Evolutionary conservation across 2,113 vertebrate species (phyloP), one percentile per base, ranked within the genome.

Genomic region (Butorides virescens): DNA sequence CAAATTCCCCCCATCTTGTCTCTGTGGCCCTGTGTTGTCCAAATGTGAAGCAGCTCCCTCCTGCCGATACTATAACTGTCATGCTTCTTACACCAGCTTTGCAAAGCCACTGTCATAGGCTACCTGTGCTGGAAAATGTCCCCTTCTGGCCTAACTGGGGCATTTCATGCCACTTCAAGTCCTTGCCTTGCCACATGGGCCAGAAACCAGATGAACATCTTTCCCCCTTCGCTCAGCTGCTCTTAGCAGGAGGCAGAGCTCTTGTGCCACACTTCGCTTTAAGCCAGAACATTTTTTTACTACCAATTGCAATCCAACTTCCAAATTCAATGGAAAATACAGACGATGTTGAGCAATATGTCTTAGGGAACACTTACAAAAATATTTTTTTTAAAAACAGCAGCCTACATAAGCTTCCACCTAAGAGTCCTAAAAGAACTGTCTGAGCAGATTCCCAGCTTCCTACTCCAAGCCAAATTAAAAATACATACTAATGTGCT

Each of bases 401-500:
- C 27, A 82, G 25, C 49, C 34, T 67, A 85, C 50, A 62, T 55
- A 80, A 92, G 16, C 88, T 95, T 83, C 55, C 46, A 66, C 34
- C 50, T 70, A 56, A 70, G 14, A 83, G 34, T 88, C 50, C 36
- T 62, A 52, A 70, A 91, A 88, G 75, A 90, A 71, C 27, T 58
- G n/a, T 11, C 26, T 91, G 73, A 77, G 65, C 65, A 91, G 59
- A 89, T 89, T 89, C 36, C 39, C 39, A 89, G 70, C 70, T 91
- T 95, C 77, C 83, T 89, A 42, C 76, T 95, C n/a, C 68, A 86
- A 77, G 39, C 13, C 74, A 77, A 74, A 86, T 79, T 91, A 88
- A 90, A 96, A 91, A 71, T 68, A 61, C 11, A 39, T 52, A 84
- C n/a, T 78, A 71, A 89, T 36, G 56, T 91, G 55, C 89, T 88